Evolutionary conservation across 2,113 vertebrate species (phyloP).

Genomic region (Coregonus clupeaformis): DNA sequence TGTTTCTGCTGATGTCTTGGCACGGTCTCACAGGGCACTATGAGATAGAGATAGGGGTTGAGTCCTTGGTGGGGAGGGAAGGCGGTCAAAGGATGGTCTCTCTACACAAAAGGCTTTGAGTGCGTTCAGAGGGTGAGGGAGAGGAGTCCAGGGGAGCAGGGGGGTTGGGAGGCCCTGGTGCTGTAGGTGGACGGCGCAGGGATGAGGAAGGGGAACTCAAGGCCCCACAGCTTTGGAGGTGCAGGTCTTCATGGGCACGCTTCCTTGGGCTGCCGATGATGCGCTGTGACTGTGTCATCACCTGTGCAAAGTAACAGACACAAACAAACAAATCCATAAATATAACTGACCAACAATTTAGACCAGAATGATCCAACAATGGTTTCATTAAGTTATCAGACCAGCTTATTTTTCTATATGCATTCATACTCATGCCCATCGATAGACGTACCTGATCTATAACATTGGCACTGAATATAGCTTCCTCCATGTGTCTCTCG

Average conservation of each 20-base stretch:
- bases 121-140: constrained; percentile 54
- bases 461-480: constrained; percentile 84
- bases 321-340: background rate
- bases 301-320: constrained; percentile 52
- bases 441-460: constrained; percentile 82
- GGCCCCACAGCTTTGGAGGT: constrained; percentile 90
- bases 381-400: background rate
- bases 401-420: background rate
- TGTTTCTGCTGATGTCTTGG: constrained; percentile 76
- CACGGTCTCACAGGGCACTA: constrained; percentile 62
- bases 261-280: constrained; percentile 70
- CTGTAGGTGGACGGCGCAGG: constrained; percentile 53
- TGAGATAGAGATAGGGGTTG: constrained; percentile 38
- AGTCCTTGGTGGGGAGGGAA: constrained; percentile 38
- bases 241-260: constrained; percentile 77
- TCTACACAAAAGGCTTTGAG: constrained; percentile 74
- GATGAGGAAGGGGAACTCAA: constrained; percentile 79
- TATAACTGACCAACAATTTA: background rate
- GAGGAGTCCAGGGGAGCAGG: constrained; percentile 51
- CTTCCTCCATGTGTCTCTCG: constrained; percentile 90
- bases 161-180: constrained; percentile 39
- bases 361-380: background rate
- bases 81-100: constrained; percentile 81
- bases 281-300: constrained; percentile 80
- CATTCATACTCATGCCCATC: background rate